Evolutionary conservation across 2,113 vertebrate genomes (phyloP), one percentile per base, ranked within the genome.

Genomic region (Toxotes chatareus): DNA sequence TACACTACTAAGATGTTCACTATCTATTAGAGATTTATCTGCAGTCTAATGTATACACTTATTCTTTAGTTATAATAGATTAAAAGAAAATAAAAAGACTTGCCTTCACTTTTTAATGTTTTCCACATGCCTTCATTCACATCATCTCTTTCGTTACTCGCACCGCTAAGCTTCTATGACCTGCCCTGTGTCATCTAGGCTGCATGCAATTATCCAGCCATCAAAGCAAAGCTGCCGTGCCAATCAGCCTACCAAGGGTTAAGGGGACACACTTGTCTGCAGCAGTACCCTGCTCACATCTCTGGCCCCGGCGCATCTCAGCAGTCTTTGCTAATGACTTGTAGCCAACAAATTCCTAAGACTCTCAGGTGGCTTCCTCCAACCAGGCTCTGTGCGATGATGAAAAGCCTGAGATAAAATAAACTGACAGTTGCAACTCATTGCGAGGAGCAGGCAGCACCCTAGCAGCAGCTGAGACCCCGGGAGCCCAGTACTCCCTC

Each of bases 361-460:
- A 96, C 96, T 99, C 97, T 99, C 96, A 97, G 97, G 97, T 98
- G 97, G 96, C 95, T 97, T 96, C 96, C 95, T 95, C 94, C 95
- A 93, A 96, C 96, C 96, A 94, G 96, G 96, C 96, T 96, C 94
- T 95, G 95, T 93, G 94, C 92, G 87, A 96, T 99, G 98, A 99
- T 99, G 97, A 99, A 99, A 99, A 97, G 97, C 94, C 94, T 92
- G 93, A 97, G 97, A 97, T 98, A 98, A 99, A 98, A 98, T 97
- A 97, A 97, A 97, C 97, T 99, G 98, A 98, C 98, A 99, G 97
- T 97, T 97, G 96, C 97, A 97, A 97, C 97, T 97, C 96, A 96
- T 97, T 90, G 96, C 93, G 95, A 95, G 95, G 95, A 96, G 96
- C 96, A 97, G 94, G 95, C 95, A 96, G 96, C 96, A 96, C 95